Conservation (phyloP, 92 coral and sea anemone species). For the Pocillopora grandis region DNA sequence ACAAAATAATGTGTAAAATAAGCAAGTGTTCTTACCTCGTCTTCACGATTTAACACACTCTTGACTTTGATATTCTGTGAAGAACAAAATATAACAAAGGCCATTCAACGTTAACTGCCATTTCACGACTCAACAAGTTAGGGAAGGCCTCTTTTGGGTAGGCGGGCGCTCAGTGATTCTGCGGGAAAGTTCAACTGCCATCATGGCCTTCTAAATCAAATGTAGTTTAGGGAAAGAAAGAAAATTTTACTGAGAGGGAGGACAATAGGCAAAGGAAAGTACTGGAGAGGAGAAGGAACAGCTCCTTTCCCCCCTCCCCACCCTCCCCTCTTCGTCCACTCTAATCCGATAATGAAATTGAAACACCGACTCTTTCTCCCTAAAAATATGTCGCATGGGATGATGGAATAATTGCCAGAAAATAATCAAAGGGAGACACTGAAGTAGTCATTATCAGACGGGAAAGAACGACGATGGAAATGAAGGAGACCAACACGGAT, state of each 20-base stretch:
- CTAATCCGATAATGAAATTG: too few relatives aligned
- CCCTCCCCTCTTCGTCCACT: too few relatives aligned
- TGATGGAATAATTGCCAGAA: too few relatives aligned
- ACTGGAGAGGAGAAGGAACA: too few relatives aligned
- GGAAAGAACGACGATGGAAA: background rate
- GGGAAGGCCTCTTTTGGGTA: background rate
- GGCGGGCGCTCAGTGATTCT: background rate
- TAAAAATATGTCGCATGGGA: too few relatives aligned
- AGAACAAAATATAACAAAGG: background rate
- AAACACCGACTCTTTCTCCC: too few relatives aligned
- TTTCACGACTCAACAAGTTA: background rate
- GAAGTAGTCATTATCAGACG: background rate
- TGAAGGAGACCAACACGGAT: background rate
- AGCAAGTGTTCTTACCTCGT: slow-evolving; percentile 61
- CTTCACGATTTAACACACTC: slow-evolving; percentile 75
- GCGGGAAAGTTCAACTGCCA: background rate
- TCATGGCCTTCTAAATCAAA: too few relatives aligned
- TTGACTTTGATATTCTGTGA: slow-evolving; percentile 69
- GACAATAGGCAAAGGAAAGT: too few relatives aligned
- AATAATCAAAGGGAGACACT: too few relatives aligned
- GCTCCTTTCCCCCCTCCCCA: too few relatives aligned
- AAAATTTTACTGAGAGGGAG: too few relatives aligned
- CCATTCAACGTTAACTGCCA: background rate
- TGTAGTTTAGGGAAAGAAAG: too few relatives aligned
- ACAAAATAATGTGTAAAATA: background rate